Base-by-base conservation (phyloP, 2,797 vertebrate genomes). In the Thalassophryne amazonica region DNA sequence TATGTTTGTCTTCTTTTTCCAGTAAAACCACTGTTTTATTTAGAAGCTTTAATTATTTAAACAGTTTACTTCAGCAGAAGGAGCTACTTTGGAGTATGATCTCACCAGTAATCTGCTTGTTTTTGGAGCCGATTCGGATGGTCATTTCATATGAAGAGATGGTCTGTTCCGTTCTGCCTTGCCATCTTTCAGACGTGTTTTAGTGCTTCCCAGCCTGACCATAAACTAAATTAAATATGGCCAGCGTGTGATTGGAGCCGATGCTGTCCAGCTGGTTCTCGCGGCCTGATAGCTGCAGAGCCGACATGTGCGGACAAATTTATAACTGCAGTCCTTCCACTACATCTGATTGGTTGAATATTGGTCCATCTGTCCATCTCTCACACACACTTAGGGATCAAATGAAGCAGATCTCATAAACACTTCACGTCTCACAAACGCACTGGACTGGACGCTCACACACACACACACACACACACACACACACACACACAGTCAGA, bases 301-400 rank as follows among this genome's bases (percentile, higher is more conserved):
- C 24, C 19, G 7, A 1, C 35, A 40, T 22, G 43, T 12, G 37
- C 3, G 29, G 27, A 16, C 4, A 14, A 10, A 60, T 31, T 50
- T 38, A 41, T 41, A 68, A 15, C 35, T 2, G n/a, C 1, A 1
- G 6, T 40, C 25, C 7, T 10, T 22, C 31, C 41, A 10, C 10
- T 3, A 36, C 18, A 54, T 60, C 24, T 66, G 36, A 69, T 74
- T 58, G 43, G 24, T n/a, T 37, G 16, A 37, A 58, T 45, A 58
- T 52, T 0, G 3, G 39, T 60, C 61, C 68, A 80, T 78, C 65
- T 68, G 76, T 53, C 32, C 9, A 54, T 59, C 42, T 62, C 33
- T 54, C 49, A 45, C 53, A 57, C 50, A 55, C 30, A 53, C 46
- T 62, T 50, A 62, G 50, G 46, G 59, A 61, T 35, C 47, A 62